Evolutionary conservation across 2,797 vertebrate genomes (phyloP).

Genomic region (Spondyliosoma cantharus): DNA sequence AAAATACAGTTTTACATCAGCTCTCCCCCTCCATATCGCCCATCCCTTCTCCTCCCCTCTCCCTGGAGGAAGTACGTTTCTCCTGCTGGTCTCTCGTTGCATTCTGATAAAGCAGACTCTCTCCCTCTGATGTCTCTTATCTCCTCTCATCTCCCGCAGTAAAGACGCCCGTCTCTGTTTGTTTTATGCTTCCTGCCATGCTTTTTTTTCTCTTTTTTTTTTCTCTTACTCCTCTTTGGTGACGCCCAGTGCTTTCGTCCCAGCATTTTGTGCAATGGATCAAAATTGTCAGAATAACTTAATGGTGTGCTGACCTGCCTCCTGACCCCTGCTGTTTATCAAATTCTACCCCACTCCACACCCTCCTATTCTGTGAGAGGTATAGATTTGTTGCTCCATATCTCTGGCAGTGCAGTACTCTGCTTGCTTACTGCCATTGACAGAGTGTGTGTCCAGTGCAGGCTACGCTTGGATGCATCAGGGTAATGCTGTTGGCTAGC

Average conservation of each 20-base stretch:
- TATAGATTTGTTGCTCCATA: conserved; percentile 75
- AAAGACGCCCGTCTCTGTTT: conserved; percentile 57
- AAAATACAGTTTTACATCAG: conserved; percentile 9
- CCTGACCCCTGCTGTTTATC: conserved; percentile 68
- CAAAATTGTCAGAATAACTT: conserved; percentile 68
- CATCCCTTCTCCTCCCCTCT: conserved; percentile 35
- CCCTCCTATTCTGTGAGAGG: conserved; percentile 49
- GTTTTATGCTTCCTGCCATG: conserved; percentile 61
- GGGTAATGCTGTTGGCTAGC: conserved; percentile 68
- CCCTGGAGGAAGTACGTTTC: conserved; percentile 42
- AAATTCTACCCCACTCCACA: conserved; percentile 45
- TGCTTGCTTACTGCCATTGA: conserved; percentile 68
- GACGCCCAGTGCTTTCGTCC: conserved; percentile 46
- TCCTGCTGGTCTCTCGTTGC: conserved; percentile 52
- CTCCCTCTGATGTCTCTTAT: conserved; percentile 66
- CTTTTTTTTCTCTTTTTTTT: conserved; percentile 1
- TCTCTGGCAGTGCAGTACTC: conserved; percentile 60
- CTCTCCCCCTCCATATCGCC: conserved; percentile 1
- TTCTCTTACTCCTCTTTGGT: background rate
- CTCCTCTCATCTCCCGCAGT: conserved; percentile 65
- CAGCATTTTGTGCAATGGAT: conserved; percentile 54
- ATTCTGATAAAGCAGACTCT: conserved; percentile 63
- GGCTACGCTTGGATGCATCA: conserved; percentile 65
- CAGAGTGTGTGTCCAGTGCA: conserved; percentile 68
- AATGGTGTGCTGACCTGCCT: conserved; percentile 59